Percentiles rank a stretch among this genome's conserved stretches.
These are phyloP conservation scores for Uloborus diversus DNA, from an alignment of 1,140 invertebrate genomes.

Conservation along the genomic window DNA sequence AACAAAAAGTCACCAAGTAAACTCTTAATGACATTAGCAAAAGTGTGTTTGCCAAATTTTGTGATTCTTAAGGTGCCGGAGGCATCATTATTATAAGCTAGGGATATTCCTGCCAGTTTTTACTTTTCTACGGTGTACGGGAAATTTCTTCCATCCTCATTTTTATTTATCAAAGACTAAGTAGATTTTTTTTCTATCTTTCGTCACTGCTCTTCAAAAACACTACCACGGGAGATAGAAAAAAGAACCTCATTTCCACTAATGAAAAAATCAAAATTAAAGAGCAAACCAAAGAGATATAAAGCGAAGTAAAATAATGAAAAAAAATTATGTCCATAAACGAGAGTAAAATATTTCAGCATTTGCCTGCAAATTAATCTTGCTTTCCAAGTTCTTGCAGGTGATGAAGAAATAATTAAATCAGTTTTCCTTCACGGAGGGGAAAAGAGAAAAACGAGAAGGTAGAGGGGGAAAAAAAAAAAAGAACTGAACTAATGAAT, in stretches of 20 bases:
- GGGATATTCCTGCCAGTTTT: no score
- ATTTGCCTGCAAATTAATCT: constrained; percentile 29
- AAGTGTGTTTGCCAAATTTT: no score
- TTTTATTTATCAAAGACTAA: constrained; percentile 10
- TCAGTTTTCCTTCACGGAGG: constrained; percentile 42
- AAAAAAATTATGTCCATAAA: constrained; percentile 34
- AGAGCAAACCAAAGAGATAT: constrained; percentile 16
- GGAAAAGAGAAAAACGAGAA: no score
- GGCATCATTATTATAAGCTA: no score
- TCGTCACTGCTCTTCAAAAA: no score
- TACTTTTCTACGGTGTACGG: no score
- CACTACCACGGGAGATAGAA: not conserved
- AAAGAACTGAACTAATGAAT: constrained; percentile 45
- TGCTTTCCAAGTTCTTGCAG: constrained; percentile 7
- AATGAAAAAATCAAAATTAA: constrained; percentile 38
- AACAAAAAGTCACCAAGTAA: no score
- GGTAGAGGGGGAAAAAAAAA: not conserved
- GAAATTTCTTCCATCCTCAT: no score
- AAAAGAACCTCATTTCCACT: constrained; percentile 47
- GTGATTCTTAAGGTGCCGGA: no score
- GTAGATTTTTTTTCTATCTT: no score
- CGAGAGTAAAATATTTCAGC: constrained; percentile 49
- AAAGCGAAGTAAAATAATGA: no score
- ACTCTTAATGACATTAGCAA: no score
- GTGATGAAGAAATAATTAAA: constrained; percentile 57